Percentiles rank a stretch among this genome's conserved stretches.
Conservation (phyloP, 2,113 vertebrate species). For the Setophaga petechia region DNA sequence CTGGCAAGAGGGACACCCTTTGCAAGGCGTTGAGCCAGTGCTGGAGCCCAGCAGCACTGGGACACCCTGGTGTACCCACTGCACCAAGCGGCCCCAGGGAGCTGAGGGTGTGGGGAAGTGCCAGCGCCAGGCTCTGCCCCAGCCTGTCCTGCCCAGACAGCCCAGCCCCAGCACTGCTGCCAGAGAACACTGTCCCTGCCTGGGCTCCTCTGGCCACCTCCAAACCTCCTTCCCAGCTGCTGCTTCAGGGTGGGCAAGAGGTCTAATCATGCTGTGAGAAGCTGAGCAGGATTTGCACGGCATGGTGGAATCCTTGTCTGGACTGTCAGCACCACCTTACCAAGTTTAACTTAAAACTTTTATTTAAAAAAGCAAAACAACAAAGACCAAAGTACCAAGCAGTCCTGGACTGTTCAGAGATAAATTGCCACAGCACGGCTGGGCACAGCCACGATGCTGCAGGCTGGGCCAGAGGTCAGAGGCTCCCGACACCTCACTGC, state of each 20-base stretch:
- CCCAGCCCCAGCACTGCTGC: background rate
- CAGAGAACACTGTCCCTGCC: background rate
- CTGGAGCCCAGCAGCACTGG: accelerated
- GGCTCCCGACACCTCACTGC: background rate
- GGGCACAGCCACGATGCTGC: background rate
- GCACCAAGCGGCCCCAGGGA: background rate
- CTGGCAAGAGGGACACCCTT: background rate
- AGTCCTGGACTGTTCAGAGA: background rate
- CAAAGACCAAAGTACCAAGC: background rate
- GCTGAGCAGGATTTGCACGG: background rate
- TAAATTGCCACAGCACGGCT: background rate
- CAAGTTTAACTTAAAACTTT: background rate
- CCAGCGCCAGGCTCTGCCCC: background rate
- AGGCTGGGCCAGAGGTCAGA: background rate
- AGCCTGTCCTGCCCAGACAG: constrained; percentile 2
- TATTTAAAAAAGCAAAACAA: background rate
- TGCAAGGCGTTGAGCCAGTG: accelerated
- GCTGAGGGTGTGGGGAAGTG: background rate
- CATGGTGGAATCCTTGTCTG: accelerated
- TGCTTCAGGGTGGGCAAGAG: accelerated
- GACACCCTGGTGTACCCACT: accelerated
- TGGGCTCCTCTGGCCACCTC: background rate
- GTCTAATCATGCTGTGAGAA: accelerated
- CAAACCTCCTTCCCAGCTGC: background rate
- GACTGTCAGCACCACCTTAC: background rate